A percentile compares a stretch with the other conserved stretches of the same genome.
Conservation (phyloP, 2,797 vertebrate genomes). For the Gila robusta region DNA sequence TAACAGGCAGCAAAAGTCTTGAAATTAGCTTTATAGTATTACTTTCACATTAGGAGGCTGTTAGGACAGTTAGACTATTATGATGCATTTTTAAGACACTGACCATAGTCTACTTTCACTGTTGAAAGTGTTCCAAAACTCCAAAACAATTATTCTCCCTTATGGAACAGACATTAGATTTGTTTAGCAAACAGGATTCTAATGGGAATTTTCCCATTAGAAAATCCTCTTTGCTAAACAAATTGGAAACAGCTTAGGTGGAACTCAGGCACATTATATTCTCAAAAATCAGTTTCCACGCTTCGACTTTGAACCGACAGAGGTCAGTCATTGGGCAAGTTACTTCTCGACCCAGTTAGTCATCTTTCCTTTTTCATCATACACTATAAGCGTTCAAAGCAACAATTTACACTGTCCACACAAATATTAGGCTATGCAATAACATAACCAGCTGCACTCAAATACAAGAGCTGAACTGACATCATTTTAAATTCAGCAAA, state of each 20-base stretch:
- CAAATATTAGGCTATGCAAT: slow-evolving; percentile 74
- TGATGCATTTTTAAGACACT: background rate
- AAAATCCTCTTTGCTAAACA: background rate
- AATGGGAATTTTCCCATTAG: background rate
- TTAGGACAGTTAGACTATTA: slow-evolving; percentile 45
- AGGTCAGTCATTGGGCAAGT: slow-evolving; percentile 17
- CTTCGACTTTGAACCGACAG: slow-evolving; percentile 15
- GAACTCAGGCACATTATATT: background rate
- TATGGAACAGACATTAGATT: background rate
- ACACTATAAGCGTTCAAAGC: background rate
- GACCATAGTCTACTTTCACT: background rate
- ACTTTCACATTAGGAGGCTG: background rate
- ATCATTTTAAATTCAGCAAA: background rate
- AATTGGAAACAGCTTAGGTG: background rate
- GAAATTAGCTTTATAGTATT: slow-evolving; percentile 13
- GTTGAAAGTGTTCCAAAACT: slow-evolving; percentile 8
- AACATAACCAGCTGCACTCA: slow-evolving; percentile 43
- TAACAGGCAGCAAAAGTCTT: background rate
- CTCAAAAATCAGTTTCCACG: background rate
- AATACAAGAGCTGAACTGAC: background rate
- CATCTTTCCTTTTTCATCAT: background rate
- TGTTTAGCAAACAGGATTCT: too few species aligned
- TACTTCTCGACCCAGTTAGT: background rate
- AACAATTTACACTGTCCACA: slow-evolving; percentile 50
- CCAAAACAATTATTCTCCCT: background rate